Base-by-base conservation (phyloP, 2,888 invertebrate species). In the Hydriomena furcata region DNA sequence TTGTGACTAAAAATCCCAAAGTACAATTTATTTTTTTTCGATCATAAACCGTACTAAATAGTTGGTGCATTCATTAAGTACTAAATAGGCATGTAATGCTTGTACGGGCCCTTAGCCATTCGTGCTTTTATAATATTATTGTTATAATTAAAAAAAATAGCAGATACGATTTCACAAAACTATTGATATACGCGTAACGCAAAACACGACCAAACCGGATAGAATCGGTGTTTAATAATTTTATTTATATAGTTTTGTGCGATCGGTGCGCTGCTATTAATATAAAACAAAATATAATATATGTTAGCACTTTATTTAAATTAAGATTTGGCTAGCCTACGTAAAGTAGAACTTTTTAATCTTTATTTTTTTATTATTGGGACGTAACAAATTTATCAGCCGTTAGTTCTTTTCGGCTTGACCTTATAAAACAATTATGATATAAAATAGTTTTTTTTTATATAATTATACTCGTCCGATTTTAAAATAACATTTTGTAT, bases 1-100 rank as follows among this genome's bases (percentile, higher is more conserved):
- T 17, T 13, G 12, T 20, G 13, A 34, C n/a, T 11, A 46, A 51
- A n/a, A 55, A 45, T 37, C 36, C 12, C 32, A 36, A 59, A 62
- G 62, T 65, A 61, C 64, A 62, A 62, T 37, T n/a, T 30, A 28
- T 38, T 32, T 35, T 55, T 47, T 50, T 49, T 56, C 52, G 42
- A 43, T 54, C 36, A 37, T 40, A 53, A 43, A 32, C 49, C 53
- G 57, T 48, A 49, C 51, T 41, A 25, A 31, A 30, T 35, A 43
- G 63, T 63, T 64, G 68, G 68, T 68, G 68, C 68, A 65, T 66
- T 66, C 65, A 60, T 57, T 60, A 62, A 66, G 69, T 68, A 66
- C 46, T 54, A 58, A 58, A 66, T 65, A 62, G 73, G 87, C 87
- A 87, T 88, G 70, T 77, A 73, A 87, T 87, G 87, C 87, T 87